Base-by-base conservation (phyloP, 2,113 vertebrate species). In the Dascyllus trimaculatus region DNA sequence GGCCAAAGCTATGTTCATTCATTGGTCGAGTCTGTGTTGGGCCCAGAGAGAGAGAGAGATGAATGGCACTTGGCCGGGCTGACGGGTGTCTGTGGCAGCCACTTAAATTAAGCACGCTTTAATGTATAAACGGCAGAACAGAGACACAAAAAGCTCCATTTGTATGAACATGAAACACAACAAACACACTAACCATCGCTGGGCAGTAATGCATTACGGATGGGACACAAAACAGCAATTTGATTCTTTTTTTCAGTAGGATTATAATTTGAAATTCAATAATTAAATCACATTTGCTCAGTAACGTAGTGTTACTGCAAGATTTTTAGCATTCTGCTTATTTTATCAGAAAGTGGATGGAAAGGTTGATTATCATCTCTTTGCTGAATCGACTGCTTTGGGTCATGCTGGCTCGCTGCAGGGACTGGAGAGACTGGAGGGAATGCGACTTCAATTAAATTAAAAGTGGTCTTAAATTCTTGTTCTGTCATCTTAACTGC, bases 1-100 rank as follows among this genome's bases (percentile, higher is more conserved):
- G 58, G 78, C 79, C 65, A 24, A 80, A 70, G 57, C 79, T 73
- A 69, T 74, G 68, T 82, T 90, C 75, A 86, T 85, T 87, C 77
- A 88, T 75, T 59, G 68, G 73, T 38, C 29, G 6, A 32, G 58
- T 67, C 62, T 67, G 24, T 8, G 38, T 18, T 61, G 66, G 76
- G 29, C 59, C 40, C 62, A 71, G 43, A 56, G 57, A 81, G 48
- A 48, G 21, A 63, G 56, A 77, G 60, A 82, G 69, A 85, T 83
- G 83, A 86, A 88, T 81, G 84, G 79, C 70, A 86, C 69, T 78
- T 61, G 54, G 26, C 58, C 57, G 59, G 40, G 46, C 64, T 79
- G 81, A 89, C 75, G 83, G 76, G 76, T 70, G 73, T 78, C 79
- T 85, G 71, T 56, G 26, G 48, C 61, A 45, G 77, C 53, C 71